Evolutionary conservation across 1,140 invertebrate species (phyloP), one percentile per base, ranked within the genome.

Genomic region (Pantala flavescens): DNA sequence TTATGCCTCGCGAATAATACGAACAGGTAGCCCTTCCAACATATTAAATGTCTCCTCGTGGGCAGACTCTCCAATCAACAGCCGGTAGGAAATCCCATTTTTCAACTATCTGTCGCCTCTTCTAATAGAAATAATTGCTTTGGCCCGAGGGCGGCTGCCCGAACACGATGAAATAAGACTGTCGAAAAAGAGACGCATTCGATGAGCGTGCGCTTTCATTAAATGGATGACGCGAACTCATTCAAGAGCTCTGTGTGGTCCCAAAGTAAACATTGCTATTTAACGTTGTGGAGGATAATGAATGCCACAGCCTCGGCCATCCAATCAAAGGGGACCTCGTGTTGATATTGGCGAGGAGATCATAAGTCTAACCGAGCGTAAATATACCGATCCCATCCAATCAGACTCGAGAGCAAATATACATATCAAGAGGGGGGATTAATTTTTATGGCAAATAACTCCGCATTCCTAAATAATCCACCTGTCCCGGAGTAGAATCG

Each of bases 151-250:
- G 49, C 9, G 28, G 28, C 28, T 9, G n/a, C 28, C 28, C 28
- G 28, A 36, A 36, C 2, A 36, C 28, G 3, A 19, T 21, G 49
- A 63, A 63, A 63, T 63, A 63, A 63, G 49, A 63, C 49, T 19
- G 49, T 63, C 16, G 49, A 63, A 63, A 63, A 63, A 19, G 49
- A 36, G 49, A 63, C 49, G 49, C 49, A 63, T 7, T 3, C 49
- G n/a, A 63, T 63, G 49, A 63, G 49, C 49, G 14, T 63, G 49
- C 14, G 49, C 49, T 63, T 63, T 63, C 49, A 63, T 63, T 63
- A 63, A 63, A 63, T 63, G 49, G 49, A 63, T 63, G 49, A 63
- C 49, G 49, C 49, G 49, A 63, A 63, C 49, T 63, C 49, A 63
- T 63, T 63, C 49, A 63, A 63, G 49, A 63, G 49, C n/a, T 3